Evolutionary conservation across 2,113 vertebrate species (phyloP).

Genomic region (Cacatua alba): DNA sequence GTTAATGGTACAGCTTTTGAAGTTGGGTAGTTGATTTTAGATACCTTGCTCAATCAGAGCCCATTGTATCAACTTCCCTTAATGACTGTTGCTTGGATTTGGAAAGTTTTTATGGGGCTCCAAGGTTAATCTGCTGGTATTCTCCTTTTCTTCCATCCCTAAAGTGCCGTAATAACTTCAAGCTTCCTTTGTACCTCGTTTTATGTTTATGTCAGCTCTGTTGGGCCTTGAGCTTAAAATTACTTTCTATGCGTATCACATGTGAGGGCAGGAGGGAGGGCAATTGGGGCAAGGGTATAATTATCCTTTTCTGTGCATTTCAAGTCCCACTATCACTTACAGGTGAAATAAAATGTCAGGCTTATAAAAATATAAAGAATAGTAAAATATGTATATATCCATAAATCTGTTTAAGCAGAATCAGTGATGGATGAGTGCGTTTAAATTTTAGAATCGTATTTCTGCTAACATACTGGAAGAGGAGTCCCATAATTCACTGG

Average conservation of each 20-base stretch:
- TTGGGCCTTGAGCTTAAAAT: not conserved
- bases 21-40: not conserved
- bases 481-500: constrained; percentile 42
- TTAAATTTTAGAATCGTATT: constrained; percentile 24
- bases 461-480: constrained; percentile 38
- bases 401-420: constrained; percentile 39
- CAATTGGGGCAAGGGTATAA: not conserved
- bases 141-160: not conserved
- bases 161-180: not conserved
- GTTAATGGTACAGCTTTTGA: not conserved
- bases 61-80: not conserved
- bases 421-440: constrained; percentile 24
- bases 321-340: not conserved
- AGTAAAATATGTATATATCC: constrained; percentile 16
- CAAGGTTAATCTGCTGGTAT: not conserved
- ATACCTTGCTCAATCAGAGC: not conserved
- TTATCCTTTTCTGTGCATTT: not conserved
- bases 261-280: not conserved
- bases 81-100: not conserved
- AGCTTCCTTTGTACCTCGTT: not conserved
- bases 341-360: constrained; percentile 18
- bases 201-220: not conserved
- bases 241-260: not conserved
- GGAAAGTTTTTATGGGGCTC: not conserved
- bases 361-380: constrained; percentile 13